These are phyloP conservation scores for Larimichthys polyactis DNA, from an alignment of 2,113 vertebrate species.

Conservation along the genomic window DNA sequence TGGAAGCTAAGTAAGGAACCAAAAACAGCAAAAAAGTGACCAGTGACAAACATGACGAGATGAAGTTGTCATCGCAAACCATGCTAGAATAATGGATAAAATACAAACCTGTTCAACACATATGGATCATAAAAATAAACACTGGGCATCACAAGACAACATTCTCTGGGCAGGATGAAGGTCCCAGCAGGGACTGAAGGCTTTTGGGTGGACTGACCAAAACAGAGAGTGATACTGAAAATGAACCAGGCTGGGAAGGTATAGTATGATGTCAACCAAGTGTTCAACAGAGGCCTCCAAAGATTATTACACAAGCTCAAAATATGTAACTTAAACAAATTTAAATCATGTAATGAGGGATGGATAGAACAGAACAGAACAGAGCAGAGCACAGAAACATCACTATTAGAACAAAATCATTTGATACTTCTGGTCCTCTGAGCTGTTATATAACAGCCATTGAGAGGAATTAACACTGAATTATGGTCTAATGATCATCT, in stretches of 20 bases:
- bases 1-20: background rate
- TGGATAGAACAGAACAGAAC: background rate
- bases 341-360: background rate
- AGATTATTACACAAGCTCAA: background rate
- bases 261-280: background rate
- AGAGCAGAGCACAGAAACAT: background rate
- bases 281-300: background rate
- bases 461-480: background rate
- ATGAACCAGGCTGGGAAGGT: background rate
- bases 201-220: background rate
- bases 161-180: background rate
- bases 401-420: background rate
- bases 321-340: background rate
- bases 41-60: background rate
- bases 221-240: background rate
- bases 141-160: background rate
- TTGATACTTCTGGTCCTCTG: background rate
- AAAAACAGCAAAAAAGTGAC: background rate
- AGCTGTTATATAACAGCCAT: background rate
- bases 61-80: background rate
- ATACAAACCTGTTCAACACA: slow-evolving; percentile 30
- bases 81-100: background rate
- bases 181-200: background rate
- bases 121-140: background rate
- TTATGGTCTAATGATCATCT: background rate